Evolutionary conservation across 2,113 vertebrate species (phyloP).

Genomic region (Oriolus oriolus): DNA sequence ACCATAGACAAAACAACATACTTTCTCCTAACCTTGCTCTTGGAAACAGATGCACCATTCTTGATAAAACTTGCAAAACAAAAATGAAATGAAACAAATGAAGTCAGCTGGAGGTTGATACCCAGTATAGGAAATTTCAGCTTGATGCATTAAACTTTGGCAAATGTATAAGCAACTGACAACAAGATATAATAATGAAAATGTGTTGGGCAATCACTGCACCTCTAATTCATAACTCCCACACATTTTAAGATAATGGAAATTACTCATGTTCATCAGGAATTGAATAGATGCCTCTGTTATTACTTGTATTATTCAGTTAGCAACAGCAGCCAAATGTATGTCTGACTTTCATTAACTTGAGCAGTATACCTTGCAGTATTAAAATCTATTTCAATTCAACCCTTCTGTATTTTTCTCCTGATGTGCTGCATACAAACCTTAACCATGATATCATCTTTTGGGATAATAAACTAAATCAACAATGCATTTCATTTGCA

Average conservation of each 20-base stretch:
- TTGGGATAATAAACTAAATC: slow-evolving; percentile 29
- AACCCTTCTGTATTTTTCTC: neutral
- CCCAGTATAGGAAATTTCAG: neutral
- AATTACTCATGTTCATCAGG: slow-evolving; percentile 61
- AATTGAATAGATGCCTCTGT: slow-evolving; percentile 52
- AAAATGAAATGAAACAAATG: slow-evolving; percentile 2
- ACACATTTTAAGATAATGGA: slow-evolving; percentile 55
- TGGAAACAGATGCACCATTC: neutral
- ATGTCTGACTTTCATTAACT: slow-evolving; percentile 58
- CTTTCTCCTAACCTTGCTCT: slow-evolving; percentile 51
- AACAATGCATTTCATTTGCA: slow-evolving; percentile 25
- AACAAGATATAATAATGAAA: slow-evolving; percentile 49
- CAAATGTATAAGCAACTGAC: slow-evolving; percentile 54
- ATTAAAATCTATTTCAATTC: slow-evolving; percentile 38
- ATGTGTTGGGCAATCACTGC: slow-evolving; percentile 47
- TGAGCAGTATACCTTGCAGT: slow-evolving; percentile 33
- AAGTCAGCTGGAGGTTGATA: neutral
- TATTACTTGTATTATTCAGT: slow-evolving; percentile 60
- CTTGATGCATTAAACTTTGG: slow-evolving; percentile 49
- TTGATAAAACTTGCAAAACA: slow-evolving; percentile 45
- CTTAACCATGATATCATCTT: slow-evolving; percentile 20
- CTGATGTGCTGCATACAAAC: neutral
- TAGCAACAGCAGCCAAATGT: slow-evolving; percentile 45
- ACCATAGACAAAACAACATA: slow-evolving; percentile 48
- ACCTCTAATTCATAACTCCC: slow-evolving; percentile 57